Evolutionary conservation across 2,113 vertebrate genomes (phyloP).

Genomic region (Cariama cristata): DNA sequence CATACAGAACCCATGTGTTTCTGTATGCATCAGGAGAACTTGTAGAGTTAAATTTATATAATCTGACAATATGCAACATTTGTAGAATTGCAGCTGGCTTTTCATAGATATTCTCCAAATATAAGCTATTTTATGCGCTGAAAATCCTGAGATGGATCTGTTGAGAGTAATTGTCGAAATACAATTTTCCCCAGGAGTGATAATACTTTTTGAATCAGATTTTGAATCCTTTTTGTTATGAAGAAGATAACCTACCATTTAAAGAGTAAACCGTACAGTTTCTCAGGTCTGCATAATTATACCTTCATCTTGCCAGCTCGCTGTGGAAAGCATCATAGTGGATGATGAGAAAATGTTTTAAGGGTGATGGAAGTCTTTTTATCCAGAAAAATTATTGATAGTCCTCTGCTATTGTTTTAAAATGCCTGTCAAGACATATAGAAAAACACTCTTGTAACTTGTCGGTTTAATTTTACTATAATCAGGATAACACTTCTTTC

Average conservation of each 20-base stretch:
- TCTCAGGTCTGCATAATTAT: conserved; percentile 7
- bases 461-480: not conserved
- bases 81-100: conserved; percentile 13
- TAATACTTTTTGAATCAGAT: not conserved
- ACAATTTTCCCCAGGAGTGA: not conserved
- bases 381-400: not conserved
- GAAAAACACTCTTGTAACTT: not conserved
- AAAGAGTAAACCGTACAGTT: not conserved
- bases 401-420: not conserved
- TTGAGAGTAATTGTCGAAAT: conserved; percentile 4
- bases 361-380: not conserved
- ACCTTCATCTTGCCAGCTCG: not conserved
- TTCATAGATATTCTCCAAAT: not conserved
- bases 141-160: not conserved
- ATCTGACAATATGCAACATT: not conserved
- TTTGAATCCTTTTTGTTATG: not conserved
- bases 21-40: not conserved
- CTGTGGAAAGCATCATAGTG: not conserved
- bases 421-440: not conserved
- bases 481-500: not conserved
- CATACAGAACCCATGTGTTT: not conserved
- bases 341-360: not conserved
- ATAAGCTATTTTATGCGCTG: not conserved
- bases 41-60: not conserved
- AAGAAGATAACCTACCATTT: not conserved